Evolutionary conservation across 2,113 vertebrate species (phyloP), one percentile per base, ranked within the genome.

Genomic region (Pungitius pungitius): DNA sequence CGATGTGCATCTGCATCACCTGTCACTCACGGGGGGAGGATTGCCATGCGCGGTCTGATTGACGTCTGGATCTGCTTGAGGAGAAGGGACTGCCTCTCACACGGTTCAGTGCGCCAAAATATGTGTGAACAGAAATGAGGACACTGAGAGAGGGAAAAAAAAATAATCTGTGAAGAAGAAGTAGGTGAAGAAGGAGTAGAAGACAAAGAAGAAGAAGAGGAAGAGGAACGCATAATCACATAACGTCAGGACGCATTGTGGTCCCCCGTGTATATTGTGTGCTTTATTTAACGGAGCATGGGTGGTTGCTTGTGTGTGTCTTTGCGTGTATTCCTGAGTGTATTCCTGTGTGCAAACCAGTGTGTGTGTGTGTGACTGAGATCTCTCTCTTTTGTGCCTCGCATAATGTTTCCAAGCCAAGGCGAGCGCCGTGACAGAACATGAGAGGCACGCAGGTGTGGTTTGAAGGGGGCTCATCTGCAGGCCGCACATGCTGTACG

Each of bases 1-100:
- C 88, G 90, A 90, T 90, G 90, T 92, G 89, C 92, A 87, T 91
- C 90, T 90, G 89, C 90, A 89, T 88, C 88, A 85, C 83, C 89
- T 88, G 92, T 87, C 92, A 93, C 78, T 91, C 89, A 89, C 66
- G 35, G 60, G 35, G 60, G 74, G 80, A 86, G 75, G 71, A 74
- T 77, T 58, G 87, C 80, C 85, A 81, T 59, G 85, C 68, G 81
- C 61, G 10, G 80, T 58, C 65, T 92, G 91, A 92, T 90, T 92
- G 91, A 92, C 88, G 71, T 69, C 73, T 73, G 86, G 85, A 84
- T 87, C 81, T 55, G 87, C 82, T 81, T 14, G 75, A 88, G 77
- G 65, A 82, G 85, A 88, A 67, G 83, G 81, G 78, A 66, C 80
- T 6, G 60, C 78, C 80, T 88, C 85, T 88, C 78, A 73, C 85